These are phyloP conservation scores for Lordiphosa clarofinis DNA, from an alignment of 1,140 invertebrate species.

Conservation along the genomic window DNA sequence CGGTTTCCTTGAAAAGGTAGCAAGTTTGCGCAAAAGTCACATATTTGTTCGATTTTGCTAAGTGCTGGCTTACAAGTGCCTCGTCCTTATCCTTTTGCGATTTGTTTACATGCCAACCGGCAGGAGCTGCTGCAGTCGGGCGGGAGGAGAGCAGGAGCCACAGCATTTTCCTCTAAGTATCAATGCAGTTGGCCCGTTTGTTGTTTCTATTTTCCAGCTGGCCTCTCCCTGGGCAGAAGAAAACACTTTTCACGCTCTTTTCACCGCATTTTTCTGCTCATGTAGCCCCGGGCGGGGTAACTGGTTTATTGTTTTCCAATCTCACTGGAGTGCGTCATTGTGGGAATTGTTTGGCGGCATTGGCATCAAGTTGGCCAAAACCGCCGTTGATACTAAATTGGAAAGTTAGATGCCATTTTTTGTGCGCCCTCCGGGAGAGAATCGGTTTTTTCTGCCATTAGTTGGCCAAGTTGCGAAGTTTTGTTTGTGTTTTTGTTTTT, in stretches of 20 bases:
- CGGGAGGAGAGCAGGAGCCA: not conserved
- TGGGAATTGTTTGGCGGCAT: conserved; percentile 21
- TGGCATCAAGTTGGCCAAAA: conserved; percentile 30
- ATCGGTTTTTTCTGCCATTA: conserved; percentile 3
- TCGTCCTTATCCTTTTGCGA: conserved; percentile 64
- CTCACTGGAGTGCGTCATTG: conserved; percentile 47
- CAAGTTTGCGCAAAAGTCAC: conserved; percentile 59
- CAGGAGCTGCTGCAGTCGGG: not conserved
- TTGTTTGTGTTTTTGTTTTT: not conserved
- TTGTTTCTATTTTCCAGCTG: conserved; percentile 28
- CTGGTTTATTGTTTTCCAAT: conserved; percentile 65
- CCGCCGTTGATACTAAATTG: conserved; percentile 55
- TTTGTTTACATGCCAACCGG: conserved; percentile 59
- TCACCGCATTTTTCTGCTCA: conserved; percentile 43
- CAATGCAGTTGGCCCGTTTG: conserved; percentile 22
- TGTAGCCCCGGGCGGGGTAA: conserved; percentile 9
- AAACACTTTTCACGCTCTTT: conserved; percentile 60
- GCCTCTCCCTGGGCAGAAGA: conserved; percentile 23
- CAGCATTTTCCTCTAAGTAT: conserved; percentile 34
- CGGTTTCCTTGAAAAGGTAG: conserved; percentile 35
- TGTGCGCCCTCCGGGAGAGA: not conserved
- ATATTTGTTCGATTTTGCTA: conserved; percentile 67
- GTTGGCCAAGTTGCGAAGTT: conserved; percentile 9
- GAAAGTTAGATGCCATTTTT: conserved; percentile 48
- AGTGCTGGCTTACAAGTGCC: conserved; percentile 66